These are phyloP conservation scores for Streblospio benedicti DNA, from an alignment of 1,140 invertebrate genomes.

Conservation along the genomic window DNA sequence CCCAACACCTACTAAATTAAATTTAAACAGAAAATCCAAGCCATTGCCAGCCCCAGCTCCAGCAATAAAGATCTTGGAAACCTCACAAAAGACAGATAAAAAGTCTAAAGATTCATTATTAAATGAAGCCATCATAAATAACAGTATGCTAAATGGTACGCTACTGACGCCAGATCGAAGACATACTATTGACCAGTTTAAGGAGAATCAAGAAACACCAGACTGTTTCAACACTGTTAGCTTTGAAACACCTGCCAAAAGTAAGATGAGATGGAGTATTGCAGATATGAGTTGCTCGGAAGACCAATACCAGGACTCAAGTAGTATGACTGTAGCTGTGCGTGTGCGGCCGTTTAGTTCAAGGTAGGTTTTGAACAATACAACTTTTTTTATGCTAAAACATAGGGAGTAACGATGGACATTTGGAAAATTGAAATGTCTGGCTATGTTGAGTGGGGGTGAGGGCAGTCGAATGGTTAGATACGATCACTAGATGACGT, in stretches of 20 bases:
- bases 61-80: neutral
- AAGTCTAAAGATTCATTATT: too few species aligned
- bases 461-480: neutral
- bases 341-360: slow-evolving; percentile 55
- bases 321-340: slow-evolving; percentile 55
- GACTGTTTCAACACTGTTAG: slow-evolving; percentile 38
- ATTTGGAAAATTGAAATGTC: neutral
- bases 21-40: neutral
- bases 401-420: too few species aligned
- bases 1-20: neutral
- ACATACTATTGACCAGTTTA: neutral
- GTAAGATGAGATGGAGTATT: slow-evolving; percentile 7
- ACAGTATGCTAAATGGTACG: too few species aligned
- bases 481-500: neutral
- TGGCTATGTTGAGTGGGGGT: neutral
- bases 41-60: neutral
- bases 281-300: slow-evolving; percentile 10
- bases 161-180: neutral
- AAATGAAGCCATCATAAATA: too few species aligned
- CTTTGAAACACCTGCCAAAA: slow-evolving; percentile 25
- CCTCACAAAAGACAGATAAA: neutral
- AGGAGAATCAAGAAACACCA: slow-evolving; percentile 24
- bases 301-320: slow-evolving; percentile 30
- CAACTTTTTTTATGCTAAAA: neutral
- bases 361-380: slow-evolving; percentile 25